Evolutionary conservation across 2,888 invertebrate species (phyloP).

Genomic region (Melanotus villosus): DNA sequence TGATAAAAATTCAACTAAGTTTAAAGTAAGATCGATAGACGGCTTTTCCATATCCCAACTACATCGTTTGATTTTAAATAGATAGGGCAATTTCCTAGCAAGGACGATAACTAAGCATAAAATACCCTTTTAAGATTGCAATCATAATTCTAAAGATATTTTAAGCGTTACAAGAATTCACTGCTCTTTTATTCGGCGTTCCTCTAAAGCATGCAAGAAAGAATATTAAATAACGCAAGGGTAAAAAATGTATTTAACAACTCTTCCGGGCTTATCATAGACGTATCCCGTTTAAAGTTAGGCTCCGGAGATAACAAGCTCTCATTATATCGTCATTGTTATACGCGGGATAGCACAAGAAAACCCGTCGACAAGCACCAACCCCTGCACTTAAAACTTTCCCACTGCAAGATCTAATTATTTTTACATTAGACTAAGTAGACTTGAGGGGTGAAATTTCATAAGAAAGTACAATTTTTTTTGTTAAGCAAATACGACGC

Average conservation of each 20-base stretch:
- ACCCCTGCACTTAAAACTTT: slow-evolving; percentile 49
- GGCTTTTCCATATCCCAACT: too few species aligned
- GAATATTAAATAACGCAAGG: slow-evolving; percentile 4
- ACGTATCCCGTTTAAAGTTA: slow-evolving; percentile 14
- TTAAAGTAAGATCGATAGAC: too few species aligned
- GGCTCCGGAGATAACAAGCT: slow-evolving; percentile 31
- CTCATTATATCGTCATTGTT: slow-evolving; percentile 41
- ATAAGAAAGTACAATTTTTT: slow-evolving; percentile 19
- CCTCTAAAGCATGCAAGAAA: not conserved
- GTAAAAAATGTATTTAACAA: slow-evolving; percentile 22
- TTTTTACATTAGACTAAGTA: slow-evolving; percentile 47
- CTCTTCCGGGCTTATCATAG: slow-evolving; percentile 26
- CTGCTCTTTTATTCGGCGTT: not conserved
- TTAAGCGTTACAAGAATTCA: slow-evolving; percentile 1
- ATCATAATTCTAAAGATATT: too few species aligned
- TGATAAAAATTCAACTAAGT: too few species aligned
- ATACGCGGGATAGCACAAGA: slow-evolving; percentile 23
- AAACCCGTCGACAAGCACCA: slow-evolving; percentile 28
- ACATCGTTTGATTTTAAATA: not conserved
- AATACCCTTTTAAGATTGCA: too few species aligned
- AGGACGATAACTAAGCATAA: too few species aligned
- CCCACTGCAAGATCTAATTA: slow-evolving; percentile 45
- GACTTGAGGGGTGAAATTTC: slow-evolving; percentile 38
- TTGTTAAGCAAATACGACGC: slow-evolving; percentile 20
- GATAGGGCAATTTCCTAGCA: not conserved